Percentiles rank a stretch among this genome's conserved stretches.
Evolutionary conservation across 2,113 vertebrate genomes (phyloP).

Genomic region (Narcine bancroftii): DNA sequence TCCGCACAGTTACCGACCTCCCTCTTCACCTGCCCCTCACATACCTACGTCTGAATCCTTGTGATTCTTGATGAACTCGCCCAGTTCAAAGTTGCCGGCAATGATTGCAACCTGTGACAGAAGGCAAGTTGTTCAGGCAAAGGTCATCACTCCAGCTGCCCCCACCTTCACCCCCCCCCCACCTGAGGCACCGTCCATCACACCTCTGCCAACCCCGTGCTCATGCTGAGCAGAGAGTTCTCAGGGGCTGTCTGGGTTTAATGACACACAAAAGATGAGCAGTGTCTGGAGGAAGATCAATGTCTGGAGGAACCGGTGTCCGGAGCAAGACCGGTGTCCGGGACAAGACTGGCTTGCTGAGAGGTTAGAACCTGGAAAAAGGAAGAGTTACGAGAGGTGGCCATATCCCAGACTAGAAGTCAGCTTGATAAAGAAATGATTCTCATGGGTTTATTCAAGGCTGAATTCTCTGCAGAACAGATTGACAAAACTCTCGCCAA

Average conservation of each 20-base stretch:
- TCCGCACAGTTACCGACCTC: background rate
- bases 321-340: background rate
- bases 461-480: background rate
- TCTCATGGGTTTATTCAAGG: background rate
- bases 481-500: background rate
- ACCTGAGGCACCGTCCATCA: background rate
- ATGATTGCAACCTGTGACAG: constrained; percentile 75
- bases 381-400: background rate
- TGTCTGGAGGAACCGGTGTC: too few species aligned
- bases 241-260: too few species aligned
- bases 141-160: background rate
- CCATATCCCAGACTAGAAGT: background rate
- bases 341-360: background rate
- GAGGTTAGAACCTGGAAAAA: too few species aligned
- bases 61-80: constrained; percentile 84
- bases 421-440: background rate
- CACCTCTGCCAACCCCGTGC: too few species aligned
- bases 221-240: too few species aligned
- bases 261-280: too few species aligned
- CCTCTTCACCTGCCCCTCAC: constrained; percentile 40
- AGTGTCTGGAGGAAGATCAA: background rate
- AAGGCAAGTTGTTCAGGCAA: background rate
- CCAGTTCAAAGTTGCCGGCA: constrained; percentile 83
- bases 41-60: constrained; percentile 76
- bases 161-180: background rate